Base-by-base conservation (phyloP, 2,888 invertebrate genomes). In the Neoscelio sp. region DNA sequence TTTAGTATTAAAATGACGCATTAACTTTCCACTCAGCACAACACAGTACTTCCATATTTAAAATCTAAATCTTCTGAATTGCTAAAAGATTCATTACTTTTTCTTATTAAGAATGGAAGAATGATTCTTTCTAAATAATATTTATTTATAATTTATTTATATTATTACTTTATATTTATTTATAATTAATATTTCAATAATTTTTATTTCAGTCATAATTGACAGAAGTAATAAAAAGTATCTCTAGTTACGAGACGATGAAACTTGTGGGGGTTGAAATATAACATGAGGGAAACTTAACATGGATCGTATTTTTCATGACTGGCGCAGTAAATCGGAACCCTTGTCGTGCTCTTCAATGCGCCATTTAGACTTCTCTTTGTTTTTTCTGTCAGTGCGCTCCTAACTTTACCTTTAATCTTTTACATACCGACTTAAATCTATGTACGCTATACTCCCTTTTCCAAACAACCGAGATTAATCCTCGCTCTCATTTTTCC, bases 341-440 rank as follows among this genome's bases (percentile, higher is more conserved):
- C 56, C 40, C 56, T 56, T 30, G 28, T 64, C 64, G 54, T 20
- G 30, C 67, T 68, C 50, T 74, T 74, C 68, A 68, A 54, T 68
- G 60, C 75, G 38, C 35, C 75, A 62, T 76, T 76, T 54, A 44
- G 44, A 44, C 60, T 60, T 65, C 30, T 18, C 46, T 75, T 67
- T 65, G 44, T 62, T 67, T 62, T 60, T 62, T 60, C 50, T 44
- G 65, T 75, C 52, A 60, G 44, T 65, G 56, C 42, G 20, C 65
- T 74, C 7, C 46, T 50, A 58, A 65, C 65, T 74, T 58, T 74
- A 65, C 56, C 65, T 65, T 65, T 74, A 65, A 65, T 74, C 58
- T 74, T 74, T 74, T 65, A 74, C 56, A 50, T 48, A 52, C 58
- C 65, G 10, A 48, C 48, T 65, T 65, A 74, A 74, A 74, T 65